phyloP scores from a whole-genome alignment of 2,888 invertebrate species.

The Stenotaenia linearis region DNA sequence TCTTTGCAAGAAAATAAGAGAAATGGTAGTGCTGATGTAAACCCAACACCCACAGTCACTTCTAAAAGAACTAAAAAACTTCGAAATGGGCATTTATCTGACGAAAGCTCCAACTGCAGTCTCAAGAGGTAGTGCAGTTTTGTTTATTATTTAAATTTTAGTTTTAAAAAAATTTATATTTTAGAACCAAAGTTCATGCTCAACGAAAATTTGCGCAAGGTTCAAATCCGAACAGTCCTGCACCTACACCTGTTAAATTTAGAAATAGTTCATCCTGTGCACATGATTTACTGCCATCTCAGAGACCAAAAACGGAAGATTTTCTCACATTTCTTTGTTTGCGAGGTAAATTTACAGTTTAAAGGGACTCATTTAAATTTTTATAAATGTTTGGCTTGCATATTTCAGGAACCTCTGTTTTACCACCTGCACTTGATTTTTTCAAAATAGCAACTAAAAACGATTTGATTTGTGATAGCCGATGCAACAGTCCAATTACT shows the following conservation, averaged over 20 bases:
- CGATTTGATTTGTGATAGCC: conserved; percentile 38
- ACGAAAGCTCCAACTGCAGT: conserved; percentile 37
- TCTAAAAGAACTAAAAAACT: conserved; percentile 33
- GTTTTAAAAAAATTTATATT: conserved; percentile 39
- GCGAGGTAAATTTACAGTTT: conserved; percentile 54
- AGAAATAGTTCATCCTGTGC: conserved; percentile 39
- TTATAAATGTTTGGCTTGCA: no score
- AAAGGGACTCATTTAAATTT: no score
- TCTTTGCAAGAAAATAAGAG: conserved; percentile 45
- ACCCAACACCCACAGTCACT: not conserved
- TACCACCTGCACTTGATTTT: conserved; percentile 67
- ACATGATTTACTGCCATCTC: conserved; percentile 38
- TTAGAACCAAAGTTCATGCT: conserved; percentile 72
- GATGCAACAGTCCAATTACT: conserved; percentile 37
- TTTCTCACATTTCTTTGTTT: conserved; percentile 78
- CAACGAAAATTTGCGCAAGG: conserved; percentile 84
- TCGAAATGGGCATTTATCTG: conserved; percentile 31
- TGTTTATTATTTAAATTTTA: not conserved
- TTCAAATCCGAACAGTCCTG: conserved; percentile 56
- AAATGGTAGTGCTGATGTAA: conserved; percentile 34
- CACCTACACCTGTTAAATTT: conserved; percentile 57
- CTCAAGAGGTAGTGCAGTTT: conserved; percentile 36
- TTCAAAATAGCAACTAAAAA: conserved; percentile 54
- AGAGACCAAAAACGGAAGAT: conserved; percentile 75
- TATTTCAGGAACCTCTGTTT: conserved; percentile 57